Evolutionary conservation across 1,140 invertebrate genomes (phyloP), one percentile per base, ranked within the genome.

Genomic region (Drosophila pandora): DNA sequence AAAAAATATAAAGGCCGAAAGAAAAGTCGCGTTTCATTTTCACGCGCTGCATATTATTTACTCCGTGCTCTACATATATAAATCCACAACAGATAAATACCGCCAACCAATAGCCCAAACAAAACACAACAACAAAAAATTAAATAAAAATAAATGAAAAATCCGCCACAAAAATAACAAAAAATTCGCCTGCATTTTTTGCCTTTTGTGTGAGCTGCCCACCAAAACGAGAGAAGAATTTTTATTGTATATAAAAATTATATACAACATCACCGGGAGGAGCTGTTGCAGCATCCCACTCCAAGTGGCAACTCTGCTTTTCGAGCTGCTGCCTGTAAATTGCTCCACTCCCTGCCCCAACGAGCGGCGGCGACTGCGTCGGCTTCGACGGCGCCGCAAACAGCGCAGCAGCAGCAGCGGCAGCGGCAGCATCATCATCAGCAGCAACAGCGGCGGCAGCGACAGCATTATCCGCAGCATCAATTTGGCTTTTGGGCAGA

Each of bases 401-500:
- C 62, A 45, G 23, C 30, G 37, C 54, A 21, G 32, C 69, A 49
- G 53, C 28, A 25, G 30, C 61, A 13, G 30, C 28, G 13, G 62
- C 45, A 30, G 43, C 53, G 22, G 54, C 61, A 72, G 17, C 17
- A 17, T 17, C 17, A 17, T 17, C 17, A 17, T 17, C 17, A 17
- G 50, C 23, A 28, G 58, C 37, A 58, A 43, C 28, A 22, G 22
- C 61, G 10, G 21, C 39, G 10, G 45, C 43, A 30, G 45, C 53
- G 28, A 56, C 61, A 72, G 55, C 22, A 34, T 47, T 32, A 21
- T 25, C 62, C 50, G 13, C 71, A 70, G 59, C 79, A 83, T 76
- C 76, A 72, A 79, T 89, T 84, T 78, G 75, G 83, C 83, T 87
- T 72, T 87, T 87, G 83, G 83, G 83, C 83, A 88, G 68, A 87